These are phyloP conservation scores for Typhlomys cinereus DNA, from an alignment of 2,113 vertebrate genomes.

Conservation along the genomic window DNA sequence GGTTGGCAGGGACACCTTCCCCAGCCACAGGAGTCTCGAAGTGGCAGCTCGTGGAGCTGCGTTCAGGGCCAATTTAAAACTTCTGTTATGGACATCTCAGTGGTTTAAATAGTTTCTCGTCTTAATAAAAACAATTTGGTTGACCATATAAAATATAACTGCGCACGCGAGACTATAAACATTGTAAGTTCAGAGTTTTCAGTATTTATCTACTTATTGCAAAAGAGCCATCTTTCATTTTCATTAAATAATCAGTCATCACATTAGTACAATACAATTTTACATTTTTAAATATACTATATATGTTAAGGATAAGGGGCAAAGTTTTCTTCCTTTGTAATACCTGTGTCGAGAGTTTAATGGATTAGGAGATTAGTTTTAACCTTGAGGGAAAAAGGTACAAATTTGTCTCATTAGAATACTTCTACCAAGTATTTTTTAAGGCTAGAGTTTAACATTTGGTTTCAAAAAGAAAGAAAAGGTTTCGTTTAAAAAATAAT, in stretches of 20 bases:
- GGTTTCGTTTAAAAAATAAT: conserved; percentile 90
- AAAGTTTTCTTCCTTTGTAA: conserved; percentile 85
- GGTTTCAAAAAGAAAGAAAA: conserved; percentile 88
- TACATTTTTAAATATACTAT: conserved; percentile 89
- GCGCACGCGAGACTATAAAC: conserved; percentile 86
- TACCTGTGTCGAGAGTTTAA: conserved; percentile 86
- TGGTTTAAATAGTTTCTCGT: conserved; percentile 81
- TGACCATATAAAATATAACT: conserved; percentile 87
- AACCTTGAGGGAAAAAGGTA: conserved; percentile 84
- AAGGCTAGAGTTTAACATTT: conserved; percentile 90
- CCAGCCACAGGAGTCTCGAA: conserved; percentile 78
- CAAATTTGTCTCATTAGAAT: conserved; percentile 87
- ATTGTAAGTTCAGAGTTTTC: conserved; percentile 86
- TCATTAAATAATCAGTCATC: conserved; percentile 90
- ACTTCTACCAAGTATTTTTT: conserved; percentile 87
- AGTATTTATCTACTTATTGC: conserved; percentile 91
- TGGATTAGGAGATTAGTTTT: conserved; percentile 88
- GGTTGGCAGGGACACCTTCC: conserved; percentile 57
- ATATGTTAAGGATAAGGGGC: conserved; percentile 87
- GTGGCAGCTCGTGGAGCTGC: conserved; percentile 79
- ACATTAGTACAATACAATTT: conserved; percentile 91
- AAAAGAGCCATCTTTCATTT: conserved; percentile 88
- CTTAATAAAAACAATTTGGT: conserved; percentile 83
- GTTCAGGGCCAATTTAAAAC: conserved; percentile 75
- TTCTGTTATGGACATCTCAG: conserved; percentile 75